phyloP scores from a whole-genome alignment of 2,888 invertebrate species.

The Melanotus villosus region DNA sequence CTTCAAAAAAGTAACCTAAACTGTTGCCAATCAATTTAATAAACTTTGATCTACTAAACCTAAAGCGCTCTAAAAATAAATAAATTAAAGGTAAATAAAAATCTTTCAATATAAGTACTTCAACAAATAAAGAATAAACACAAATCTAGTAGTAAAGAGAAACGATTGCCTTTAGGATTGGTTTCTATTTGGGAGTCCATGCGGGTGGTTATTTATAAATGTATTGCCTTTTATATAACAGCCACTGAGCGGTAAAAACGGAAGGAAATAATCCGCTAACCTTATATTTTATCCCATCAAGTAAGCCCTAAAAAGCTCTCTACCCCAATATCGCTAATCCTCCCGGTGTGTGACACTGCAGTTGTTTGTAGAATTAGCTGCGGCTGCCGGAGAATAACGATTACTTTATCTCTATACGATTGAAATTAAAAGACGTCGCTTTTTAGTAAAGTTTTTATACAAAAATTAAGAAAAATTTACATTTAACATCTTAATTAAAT shows the following conservation, averaged over 20 bases:
- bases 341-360: constrained; percentile 46
- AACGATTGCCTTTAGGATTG: constrained; percentile 6
- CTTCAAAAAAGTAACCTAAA: no score
- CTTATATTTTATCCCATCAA: constrained; percentile 48
- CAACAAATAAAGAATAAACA: constrained; percentile 7
- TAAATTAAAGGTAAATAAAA: no score
- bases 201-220: constrained; percentile 39
- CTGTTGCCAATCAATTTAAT: no score
- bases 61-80: no score
- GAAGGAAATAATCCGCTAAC: constrained; percentile 47
- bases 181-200: constrained; percentile 19
- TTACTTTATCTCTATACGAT: constrained; percentile 27
- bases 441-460: not conserved
- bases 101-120: no score
- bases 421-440: constrained; percentile 16
- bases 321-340: constrained; percentile 46
- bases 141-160: not conserved
- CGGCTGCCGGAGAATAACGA: constrained; percentile 37
- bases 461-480: no score
- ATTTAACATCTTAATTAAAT: no score
- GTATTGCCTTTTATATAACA: constrained; percentile 43
- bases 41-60: no score
- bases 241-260: constrained; percentile 44
- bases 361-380: constrained; percentile 47
- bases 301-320: constrained; percentile 47